These are phyloP conservation scores for Acanthosepion pharaonis DNA, from an alignment of 2,888 invertebrate genomes.

Conservation along the genomic window DNA sequence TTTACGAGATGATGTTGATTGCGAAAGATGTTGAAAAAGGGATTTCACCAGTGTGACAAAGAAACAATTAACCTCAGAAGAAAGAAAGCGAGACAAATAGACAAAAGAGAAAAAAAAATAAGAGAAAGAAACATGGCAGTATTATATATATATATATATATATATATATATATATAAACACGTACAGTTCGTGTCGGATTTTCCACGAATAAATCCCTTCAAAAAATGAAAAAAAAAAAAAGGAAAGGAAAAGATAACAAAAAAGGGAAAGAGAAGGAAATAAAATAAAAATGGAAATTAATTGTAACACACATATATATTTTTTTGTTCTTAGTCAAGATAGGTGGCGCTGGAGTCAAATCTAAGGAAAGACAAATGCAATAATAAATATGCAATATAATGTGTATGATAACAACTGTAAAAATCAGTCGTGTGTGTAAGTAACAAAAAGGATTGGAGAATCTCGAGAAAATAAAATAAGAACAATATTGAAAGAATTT, in stretches of 20 bases:
- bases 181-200: too few species aligned
- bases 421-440: background rate
- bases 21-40: background rate
- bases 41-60: background rate
- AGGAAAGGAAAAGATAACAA: too few species aligned
- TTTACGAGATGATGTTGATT: background rate
- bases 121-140: too few species aligned
- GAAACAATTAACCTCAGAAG: background rate
- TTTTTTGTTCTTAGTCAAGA: background rate
- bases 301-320: background rate
- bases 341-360: background rate
- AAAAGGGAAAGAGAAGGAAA: too few species aligned
- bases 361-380: background rate
- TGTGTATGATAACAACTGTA: too few species aligned
- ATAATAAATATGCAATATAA: background rate
- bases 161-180: too few species aligned
- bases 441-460: background rate
- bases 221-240: too few species aligned
- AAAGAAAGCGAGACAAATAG: background rate
- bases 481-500: background rate
- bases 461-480: background rate
- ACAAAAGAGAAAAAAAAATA: background rate
- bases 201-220: too few species aligned
- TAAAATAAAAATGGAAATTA: too few species aligned
- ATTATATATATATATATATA: too few species aligned